These are phyloP conservation scores for Caenorhabditis angaria DNA, from an alignment of 2,888 invertebrate species.

Conservation along the genomic window DNA sequence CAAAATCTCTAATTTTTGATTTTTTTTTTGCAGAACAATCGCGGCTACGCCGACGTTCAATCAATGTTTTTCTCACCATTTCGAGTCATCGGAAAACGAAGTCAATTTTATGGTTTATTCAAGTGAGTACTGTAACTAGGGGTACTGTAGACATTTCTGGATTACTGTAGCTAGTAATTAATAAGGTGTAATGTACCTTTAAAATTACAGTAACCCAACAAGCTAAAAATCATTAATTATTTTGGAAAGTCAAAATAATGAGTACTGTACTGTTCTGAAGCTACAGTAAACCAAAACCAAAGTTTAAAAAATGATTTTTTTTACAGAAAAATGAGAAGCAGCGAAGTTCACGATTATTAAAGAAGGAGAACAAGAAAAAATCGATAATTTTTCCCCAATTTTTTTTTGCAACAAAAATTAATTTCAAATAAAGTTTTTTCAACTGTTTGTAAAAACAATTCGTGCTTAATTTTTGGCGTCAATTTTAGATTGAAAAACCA, in stretches of 20 bases:
- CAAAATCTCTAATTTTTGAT: no score
- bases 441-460: not conserved
- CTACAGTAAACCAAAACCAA: no score
- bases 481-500: not conserved
- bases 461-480: not conserved
- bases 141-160: no score
- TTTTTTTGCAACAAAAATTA: not conserved
- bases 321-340: slow-evolving; percentile 41
- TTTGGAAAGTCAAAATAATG: no score
- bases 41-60: slow-evolving; percentile 32
- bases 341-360: slow-evolving; percentile 36
- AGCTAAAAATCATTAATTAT: no score
- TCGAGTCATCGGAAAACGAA: slow-evolving; percentile 54
- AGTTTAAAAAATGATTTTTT: slow-evolving; percentile 3
- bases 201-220: not conserved
- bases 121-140: slow-evolving; percentile 44
- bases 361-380: not conserved
- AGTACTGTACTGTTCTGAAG: no score
- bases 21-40: slow-evolving; percentile 36
- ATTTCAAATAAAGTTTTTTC: slow-evolving; percentile 13
- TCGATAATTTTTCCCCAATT: not conserved
- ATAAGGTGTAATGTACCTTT: not conserved
- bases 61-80: slow-evolving; percentile 55
- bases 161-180: no score
- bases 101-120: slow-evolving; percentile 51